Conservation (phyloP, 2,113 vertebrate species). For the Sander lucioperca region DNA sequence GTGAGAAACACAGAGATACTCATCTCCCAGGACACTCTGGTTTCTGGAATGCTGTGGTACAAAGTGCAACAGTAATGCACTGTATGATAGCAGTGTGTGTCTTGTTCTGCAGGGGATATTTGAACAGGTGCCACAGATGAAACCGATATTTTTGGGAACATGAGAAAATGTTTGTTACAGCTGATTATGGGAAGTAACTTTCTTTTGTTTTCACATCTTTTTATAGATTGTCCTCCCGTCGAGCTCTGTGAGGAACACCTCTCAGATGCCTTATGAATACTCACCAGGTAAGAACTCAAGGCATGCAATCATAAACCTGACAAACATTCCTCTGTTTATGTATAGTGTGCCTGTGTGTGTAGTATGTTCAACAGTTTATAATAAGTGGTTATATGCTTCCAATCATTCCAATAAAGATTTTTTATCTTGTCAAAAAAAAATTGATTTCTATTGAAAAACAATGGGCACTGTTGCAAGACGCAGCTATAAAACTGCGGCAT, state of each 20-base stretch:
- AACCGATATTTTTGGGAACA: slow-evolving; percentile 41
- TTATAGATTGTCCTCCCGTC: slow-evolving; percentile 71
- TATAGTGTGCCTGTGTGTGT: background rate
- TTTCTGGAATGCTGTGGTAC: slow-evolving; percentile 64
- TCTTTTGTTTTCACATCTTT: slow-evolving; percentile 67
- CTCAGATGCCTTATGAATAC: slow-evolving; percentile 74
- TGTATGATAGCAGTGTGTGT: slow-evolving; percentile 15
- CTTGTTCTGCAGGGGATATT: slow-evolving; percentile 57
- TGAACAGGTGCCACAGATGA: slow-evolving; percentile 56
- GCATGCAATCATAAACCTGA: slow-evolving; percentile 43
- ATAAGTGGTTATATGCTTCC: background rate
- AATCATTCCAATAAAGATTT: background rate
- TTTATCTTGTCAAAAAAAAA: background rate
- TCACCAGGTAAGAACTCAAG: slow-evolving; percentile 81
- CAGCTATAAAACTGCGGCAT: slow-evolving; percentile 11
- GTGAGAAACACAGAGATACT: slow-evolving; percentile 64
- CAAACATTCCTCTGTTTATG: slow-evolving; percentile 39
- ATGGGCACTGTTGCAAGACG: slow-evolving; percentile 20
- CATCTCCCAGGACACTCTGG: slow-evolving; percentile 57
- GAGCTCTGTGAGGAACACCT: slow-evolving; percentile 41
- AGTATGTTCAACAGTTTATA: background rate
- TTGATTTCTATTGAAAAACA: slow-evolving; percentile 21
- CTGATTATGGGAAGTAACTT: slow-evolving; percentile 58
- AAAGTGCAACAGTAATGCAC: slow-evolving; percentile 11
- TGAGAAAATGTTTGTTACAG: slow-evolving; percentile 53